Evolutionary conservation across 1,140 invertebrate species (phyloP).

Genomic region (Heliconius hewitsoni): DNA sequence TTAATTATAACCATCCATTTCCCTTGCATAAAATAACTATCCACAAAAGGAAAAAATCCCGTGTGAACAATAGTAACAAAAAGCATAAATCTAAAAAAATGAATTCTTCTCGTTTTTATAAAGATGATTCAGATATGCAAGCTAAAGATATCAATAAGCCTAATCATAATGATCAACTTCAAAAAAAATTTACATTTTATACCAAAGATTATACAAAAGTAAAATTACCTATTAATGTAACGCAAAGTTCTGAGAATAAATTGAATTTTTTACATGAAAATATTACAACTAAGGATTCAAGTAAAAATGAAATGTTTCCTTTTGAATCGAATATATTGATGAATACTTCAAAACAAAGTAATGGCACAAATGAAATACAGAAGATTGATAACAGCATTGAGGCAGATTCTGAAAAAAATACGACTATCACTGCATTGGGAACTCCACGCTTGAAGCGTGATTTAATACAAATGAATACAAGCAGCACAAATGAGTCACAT

Average conservation of each 20-base stretch:
- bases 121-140: slow-evolving; percentile 12
- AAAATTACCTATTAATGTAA: not conserved
- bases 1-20: slow-evolving; percentile 35
- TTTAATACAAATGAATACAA: too few species aligned
- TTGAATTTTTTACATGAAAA: not conserved
- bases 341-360: not conserved
- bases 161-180: not conserved
- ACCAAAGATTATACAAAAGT: not conserved
- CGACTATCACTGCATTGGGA: not conserved
- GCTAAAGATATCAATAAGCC: not conserved
- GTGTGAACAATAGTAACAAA: slow-evolving; percentile 51
- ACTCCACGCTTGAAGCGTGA: not conserved
- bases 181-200: not conserved
- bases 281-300: not conserved
- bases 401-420: slow-evolving; percentile 47
- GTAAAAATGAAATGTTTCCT: not conserved
- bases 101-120: slow-evolving; percentile 21
- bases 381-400: slow-evolving; percentile 67
- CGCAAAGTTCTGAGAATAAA: not conserved
- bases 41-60: slow-evolving; percentile 68
- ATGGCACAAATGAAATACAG: not conserved
- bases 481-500: slow-evolving; percentile 32
- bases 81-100: slow-evolving; percentile 58
- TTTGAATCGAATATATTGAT: not conserved
- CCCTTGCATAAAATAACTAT: slow-evolving; percentile 63